Evolutionary conservation across 2,888 invertebrate species (phyloP).

Genomic region (Tigriopus californicus): DNA sequence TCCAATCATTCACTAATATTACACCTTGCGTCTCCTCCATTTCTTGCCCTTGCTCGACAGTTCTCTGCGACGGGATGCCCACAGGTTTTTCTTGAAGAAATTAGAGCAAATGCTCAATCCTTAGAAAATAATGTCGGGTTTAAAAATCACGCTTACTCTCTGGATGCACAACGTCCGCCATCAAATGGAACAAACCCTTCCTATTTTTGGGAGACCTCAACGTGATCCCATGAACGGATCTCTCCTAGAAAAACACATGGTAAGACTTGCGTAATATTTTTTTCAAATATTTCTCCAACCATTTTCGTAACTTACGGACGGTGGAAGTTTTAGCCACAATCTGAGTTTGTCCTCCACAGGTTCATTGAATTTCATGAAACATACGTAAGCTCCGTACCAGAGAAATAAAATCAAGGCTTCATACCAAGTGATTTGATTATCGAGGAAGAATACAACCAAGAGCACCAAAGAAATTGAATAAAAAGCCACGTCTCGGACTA

Average conservation of each 20-base stretch:
- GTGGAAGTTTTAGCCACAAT: not conserved
- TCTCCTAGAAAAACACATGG: no score
- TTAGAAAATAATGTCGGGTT: no score
- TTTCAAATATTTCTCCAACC: no score
- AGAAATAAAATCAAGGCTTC: slow-evolving; percentile 74
- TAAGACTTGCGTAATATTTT: no score
- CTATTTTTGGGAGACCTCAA: not conserved
- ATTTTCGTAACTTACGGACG: not conserved
- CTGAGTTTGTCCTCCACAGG: slow-evolving; percentile 41
- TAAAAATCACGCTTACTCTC: no score
- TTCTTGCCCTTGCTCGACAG: no score
- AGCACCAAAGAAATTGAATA: slow-evolving; percentile 78
- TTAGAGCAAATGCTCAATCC: no score
- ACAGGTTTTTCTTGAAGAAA: no score
- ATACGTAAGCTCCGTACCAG: slow-evolving; percentile 75
- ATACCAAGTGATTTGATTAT: slow-evolving; percentile 77
- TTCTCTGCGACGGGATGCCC: no score
- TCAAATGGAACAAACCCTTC: slow-evolving; percentile 9
- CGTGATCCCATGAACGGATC: not conserved
- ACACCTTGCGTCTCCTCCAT: no score
- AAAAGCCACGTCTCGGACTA: slow-evolving; percentile 91
- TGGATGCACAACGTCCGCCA: slow-evolving; percentile 8
- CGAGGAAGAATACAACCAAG: slow-evolving; percentile 83
- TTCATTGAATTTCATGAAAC: slow-evolving; percentile 91
- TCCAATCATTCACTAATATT: no score